Evolutionary conservation across 2,113 vertebrate genomes (phyloP), one percentile per base, ranked within the genome.

Genomic region (Oryzias melastigma): DNA sequence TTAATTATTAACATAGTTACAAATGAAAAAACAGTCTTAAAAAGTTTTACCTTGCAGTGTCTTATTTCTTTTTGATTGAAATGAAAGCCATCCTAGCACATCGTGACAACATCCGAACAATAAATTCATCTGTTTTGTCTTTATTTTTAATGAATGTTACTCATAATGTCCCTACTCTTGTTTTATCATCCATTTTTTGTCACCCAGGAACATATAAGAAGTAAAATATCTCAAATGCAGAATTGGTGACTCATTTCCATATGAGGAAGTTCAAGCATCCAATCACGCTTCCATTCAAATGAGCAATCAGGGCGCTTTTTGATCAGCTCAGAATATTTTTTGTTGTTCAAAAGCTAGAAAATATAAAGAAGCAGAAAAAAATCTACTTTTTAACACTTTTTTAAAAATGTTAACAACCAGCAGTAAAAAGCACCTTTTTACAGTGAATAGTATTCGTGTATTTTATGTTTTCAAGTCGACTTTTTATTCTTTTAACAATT

Each of bases 301-400:
- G 68, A 77, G 80, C 70, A 88, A 85, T 85, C 85, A 81, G 73
- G 77, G 70, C 77, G 68, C 79, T 75, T 81, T 85, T 77, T 83
- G 70, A 73, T 69, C 50, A 50, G 71, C 68, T 77, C 43, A 77
- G 81, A 85, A 81, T 84, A 80, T 73, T 70, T 73, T 80, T 75
- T 82, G 82, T 71, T 48, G 44, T 5, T 70, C 27, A 70, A 45
- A 2, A 43, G 77, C 52, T 42, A 49, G 45, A 3, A 43, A 49
- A n/a, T 15, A 40, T n/a, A 52, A 67, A 43, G 46, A 18, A 43
- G 40, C 14, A 29, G 4, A 62, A 68, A 66, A 68, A 58, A 41
- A 48, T 45, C 61, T 58, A 73, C 66, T 78, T 83, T 81, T 73
- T 80, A 63, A 56, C 68, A 50, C 53, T 29, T 72, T 77, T 77